Base-by-base conservation (phyloP, 2,888 invertebrate species). In the Neoascia interrupta region DNA sequence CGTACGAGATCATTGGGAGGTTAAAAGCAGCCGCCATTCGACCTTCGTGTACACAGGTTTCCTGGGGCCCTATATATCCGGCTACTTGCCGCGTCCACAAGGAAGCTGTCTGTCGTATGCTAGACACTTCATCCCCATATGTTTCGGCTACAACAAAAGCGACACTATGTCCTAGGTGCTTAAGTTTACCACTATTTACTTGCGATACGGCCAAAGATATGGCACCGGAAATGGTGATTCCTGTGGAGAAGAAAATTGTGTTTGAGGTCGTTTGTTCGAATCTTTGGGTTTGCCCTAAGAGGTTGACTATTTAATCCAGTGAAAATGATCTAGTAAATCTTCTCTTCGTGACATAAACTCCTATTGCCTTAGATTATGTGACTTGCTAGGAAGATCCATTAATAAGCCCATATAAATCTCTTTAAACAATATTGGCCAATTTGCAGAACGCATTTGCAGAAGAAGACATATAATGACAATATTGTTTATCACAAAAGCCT, bases 1-100 rank as follows among this genome's bases (percentile, higher is more conserved):
- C 97, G 87, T 97, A 97, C 82, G 97, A 97, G 85, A 97, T 95
- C 97, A 98, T 97, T 3, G 97, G 97, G 49, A 97, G 90, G 88
- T 97, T 97, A 89, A 97, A 97, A 37, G 97, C 95, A 1, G 97
- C 95, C 0, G 97, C 97, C 93, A 98, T 95, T 82, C 95, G 92
- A 0, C 96, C 97, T 89, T 98, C 97, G 88, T 97, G 96, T 15
- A 96, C 93, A 87, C 97, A 97, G 0, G 96, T 89, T 82, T 89
- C 89, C 85, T 95, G 95, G 0, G 95, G 95, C 0, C 97, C 97
- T 83, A 98, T 95, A 87, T 96, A 97, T 28, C 93, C 97, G 1
- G 95, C 93, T 58, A 97, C 93, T 84, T 96, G 95, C 81, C 92
- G 90, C 49, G 93, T 94, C 94, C 96, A 96, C 37, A 97, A 89